Evolutionary conservation across 1,140 invertebrate genomes (phyloP), one percentile per base, ranked within the genome.

Genomic region (Temnothorax curvispinosus): DNA sequence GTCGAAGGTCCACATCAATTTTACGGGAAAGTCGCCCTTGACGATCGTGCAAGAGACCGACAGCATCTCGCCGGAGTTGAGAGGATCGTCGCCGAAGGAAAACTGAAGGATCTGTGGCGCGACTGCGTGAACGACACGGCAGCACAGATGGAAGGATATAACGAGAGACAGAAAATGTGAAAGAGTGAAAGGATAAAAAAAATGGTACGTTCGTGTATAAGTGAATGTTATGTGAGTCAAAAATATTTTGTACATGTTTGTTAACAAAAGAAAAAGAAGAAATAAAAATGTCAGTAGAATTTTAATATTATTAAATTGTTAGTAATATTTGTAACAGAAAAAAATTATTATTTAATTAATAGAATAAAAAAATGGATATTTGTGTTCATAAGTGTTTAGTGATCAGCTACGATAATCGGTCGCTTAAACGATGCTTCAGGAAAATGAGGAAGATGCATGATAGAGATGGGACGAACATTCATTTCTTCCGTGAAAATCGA

Each of bases 1-100:
- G 90, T 97, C 97, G 85, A 97, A 96, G 11, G 96, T 96, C 97
- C 97, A 97, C 60, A 95, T 96, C 89, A 97, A 97, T 52, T 95
- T 96, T 47, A 97, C 95, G 58, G 97, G 97, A 35, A 97, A 95
- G 94, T 98, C 97, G 54, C 97, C 97, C 92, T 97, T 97, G 92
- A 96, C 96, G 91, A 98, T 97, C 84, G 96, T 96, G 93, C 97
- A 98, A 87, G 97, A 96, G 6, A 97, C 96, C 47, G 96, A 97
- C 64, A 97, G 96, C 92, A 97, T 97, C 95, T 98, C 97, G 56
- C 98, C 98, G 92, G 97, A 97, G 94, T 97, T 97, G 41, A 97
- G 95, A 44, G 96, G 96, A 92, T 96, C 96, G 77, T 97, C 97
- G 88, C 97, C 97, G 93, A 98, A 98, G 75, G 95, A 96, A 89